Evolutionary conservation across 2,888 invertebrate genomes (phyloP), one percentile per base, ranked within the genome.

Genomic region (Sarcophaga caerulescens): DNA sequence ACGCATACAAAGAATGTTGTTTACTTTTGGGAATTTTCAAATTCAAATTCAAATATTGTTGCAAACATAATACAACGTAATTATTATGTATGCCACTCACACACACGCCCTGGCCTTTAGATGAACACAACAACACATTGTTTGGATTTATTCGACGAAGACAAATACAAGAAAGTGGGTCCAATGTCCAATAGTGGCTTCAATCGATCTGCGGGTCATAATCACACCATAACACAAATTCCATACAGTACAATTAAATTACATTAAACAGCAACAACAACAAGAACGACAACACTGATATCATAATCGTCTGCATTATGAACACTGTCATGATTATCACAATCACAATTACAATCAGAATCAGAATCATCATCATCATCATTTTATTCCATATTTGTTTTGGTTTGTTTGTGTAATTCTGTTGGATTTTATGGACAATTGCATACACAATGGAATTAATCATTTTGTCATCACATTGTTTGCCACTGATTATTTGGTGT

Each of bases 391-490:
- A 52, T 52, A 52, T 52, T 52, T 52, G 52, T 14, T 52, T 35
- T 35, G 35, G 35, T 35, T 35, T 35, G 35, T 10, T 35, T 35
- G 35, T 35, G 35, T 35, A 35, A 35, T 35, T 35, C 35, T 35
- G 35, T 35, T 35, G 8, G 35, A 35, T 35, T 35, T 35, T 35
- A 35, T 35, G 35, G 35, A 35, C 14, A 52, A 52, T 52, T 14
- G 17, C 52, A 52, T 52, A 10, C 52, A 73, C 52, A 70, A 70
- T 70, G 69, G 23, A 14, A 70, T 73, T 44, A 73, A 60, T 60
- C 73, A 60, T 73, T 73, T 73, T 44, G 73, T 21, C 73, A 73
- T 45, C 44, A 35, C 35, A 62, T 60, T 73, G 44, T 73, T 60
- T 19, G 73, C 21, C 71, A 71, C 52, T 35, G 59, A 59, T 12